phyloP scores from a whole-genome alignment of 2,888 invertebrate species.

The Mongoloraphidia duomilia region DNA sequence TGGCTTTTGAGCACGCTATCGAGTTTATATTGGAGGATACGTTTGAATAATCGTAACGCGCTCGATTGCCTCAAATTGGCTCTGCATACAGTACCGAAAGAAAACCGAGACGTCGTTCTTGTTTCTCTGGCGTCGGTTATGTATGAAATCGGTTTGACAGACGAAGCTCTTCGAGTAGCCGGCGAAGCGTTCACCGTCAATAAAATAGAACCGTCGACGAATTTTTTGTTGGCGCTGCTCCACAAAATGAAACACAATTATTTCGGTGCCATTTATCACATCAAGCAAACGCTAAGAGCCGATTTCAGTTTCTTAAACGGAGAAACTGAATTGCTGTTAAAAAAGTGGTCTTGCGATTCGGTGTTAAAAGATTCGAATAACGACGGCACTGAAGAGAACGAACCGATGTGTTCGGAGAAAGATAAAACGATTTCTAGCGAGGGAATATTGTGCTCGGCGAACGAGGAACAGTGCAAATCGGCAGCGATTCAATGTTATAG shows the following conservation, averaged over 20 bases:
- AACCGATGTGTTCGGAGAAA: slow-evolving; percentile 20
- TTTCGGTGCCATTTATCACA: slow-evolving; percentile 42
- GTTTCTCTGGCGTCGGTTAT: slow-evolving; percentile 55
- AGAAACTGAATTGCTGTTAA: slow-evolving; percentile 33
- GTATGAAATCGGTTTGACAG: slow-evolving; percentile 46
- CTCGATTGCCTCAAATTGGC: slow-evolving; percentile 55
- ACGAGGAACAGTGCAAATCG: slow-evolving; percentile 26
- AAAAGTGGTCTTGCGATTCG: slow-evolving; percentile 37
- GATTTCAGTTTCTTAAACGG: slow-evolving; percentile 37
- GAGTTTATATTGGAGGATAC: slow-evolving; percentile 63
- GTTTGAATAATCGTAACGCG: slow-evolving; percentile 51
- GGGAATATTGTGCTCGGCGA: slow-evolving; percentile 26
- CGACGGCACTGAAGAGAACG: neutral
- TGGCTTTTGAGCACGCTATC: slow-evolving; percentile 63
- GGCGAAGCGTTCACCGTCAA: slow-evolving; percentile 46
- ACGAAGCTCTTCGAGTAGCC: slow-evolving; percentile 45
- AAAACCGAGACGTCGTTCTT: slow-evolving; percentile 50
- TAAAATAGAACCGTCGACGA: slow-evolving; percentile 54
- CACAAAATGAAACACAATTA: slow-evolving; percentile 48
- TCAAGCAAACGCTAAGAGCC: slow-evolving; percentile 43
- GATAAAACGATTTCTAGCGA: slow-evolving; percentile 19
- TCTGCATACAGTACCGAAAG: slow-evolving; percentile 37
- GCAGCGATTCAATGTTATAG: slow-evolving; percentile 25
- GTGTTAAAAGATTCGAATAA: slow-evolving; percentile 1
- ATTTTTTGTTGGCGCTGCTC: slow-evolving; percentile 50